Base-by-base conservation (phyloP, 2,888 invertebrate genomes). In the Callyntrura guangdongensis region DNA sequence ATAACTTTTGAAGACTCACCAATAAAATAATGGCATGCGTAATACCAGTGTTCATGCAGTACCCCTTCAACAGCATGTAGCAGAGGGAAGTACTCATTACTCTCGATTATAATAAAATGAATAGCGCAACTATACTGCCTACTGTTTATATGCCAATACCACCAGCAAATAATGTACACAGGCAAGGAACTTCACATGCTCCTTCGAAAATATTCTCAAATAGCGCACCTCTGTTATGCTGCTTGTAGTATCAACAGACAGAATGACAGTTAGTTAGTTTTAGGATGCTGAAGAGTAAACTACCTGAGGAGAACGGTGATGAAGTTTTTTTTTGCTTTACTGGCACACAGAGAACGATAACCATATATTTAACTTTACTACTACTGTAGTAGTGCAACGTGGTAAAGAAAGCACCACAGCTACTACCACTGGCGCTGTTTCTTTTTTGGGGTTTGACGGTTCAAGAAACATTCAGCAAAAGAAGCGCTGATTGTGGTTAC, bases 201-300 rank as follows among this genome's bases (percentile, higher is more conserved):
- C 36, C 5, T 67, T 22, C 25, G 27, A 67, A 67, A 72, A 72
- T 4, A 53, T 49, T 53, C 36, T 77, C 77, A 25, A 25, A 77
- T 77, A 56, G 77, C 8, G 49, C 77, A 49, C 22, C 53, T 14
- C 20, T 61, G n/a, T 45, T 17, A 77, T 77, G 77, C 53, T 77
- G 47, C 74, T 12, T 45, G 61, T 83, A 67, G 49, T 49, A 83
- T 81, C 81, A 81, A 61, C 85, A 85, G 6, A 36, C 12, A 22
- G 85, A 72, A 86, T 64, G 86, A 86, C 86, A 86, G 86, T 86
- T 86, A 86, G 87, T 87, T 87, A 81, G 87, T 27, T 87, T 87
- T 81, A 87, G 69, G 87, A 77, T 79, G 5, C 17, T 64, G 47
- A 82, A 25, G 56, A 69, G 81, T 85, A 85, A 85, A 72, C 81